Base-by-base conservation (phyloP, 2,797 vertebrate species). In the Buphagus erythrorhynchus region DNA sequence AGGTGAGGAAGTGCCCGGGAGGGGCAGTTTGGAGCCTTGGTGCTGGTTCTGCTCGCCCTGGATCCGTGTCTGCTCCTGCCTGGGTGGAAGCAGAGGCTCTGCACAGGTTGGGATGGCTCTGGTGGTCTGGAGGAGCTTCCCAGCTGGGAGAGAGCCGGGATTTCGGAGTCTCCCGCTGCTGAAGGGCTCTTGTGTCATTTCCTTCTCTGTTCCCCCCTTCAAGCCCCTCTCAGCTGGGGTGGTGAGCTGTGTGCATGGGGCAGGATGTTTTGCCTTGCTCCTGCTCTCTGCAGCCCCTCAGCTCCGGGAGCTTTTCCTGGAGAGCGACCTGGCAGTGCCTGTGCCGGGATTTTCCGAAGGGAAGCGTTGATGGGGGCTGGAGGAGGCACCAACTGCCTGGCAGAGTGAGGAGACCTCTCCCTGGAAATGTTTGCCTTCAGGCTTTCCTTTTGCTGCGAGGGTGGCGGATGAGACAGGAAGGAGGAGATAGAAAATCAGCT, bases 371-470 rank as follows among this genome's bases (percentile, higher is more conserved):
- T 26, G 68, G 79, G 62, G 68, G 68, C 81, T 91, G 87, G 52
- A 85, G 78, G 91, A 93, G 61, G 80, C 46, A 79, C 18, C 18
- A 10, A 26, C 58, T 8, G 2, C 5, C 21, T 3, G 13, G 84
- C 89, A 31, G 78, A 75, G 57, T 0, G 0, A 65, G 54, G 58
- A 68, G 24, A 48, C 72, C 72, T 66, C 78, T 63, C 21, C 0
- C 6, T 74, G 54, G 58, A 78, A 94, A 29, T 52, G 77, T 86
- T 92, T 88, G 80, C 93, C 92, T 93, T 40, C 11, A 78, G 86
- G 88, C 95, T 97, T 90, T 73, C 62, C 92, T 92, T 81, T 22
- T 2, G 31, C 76, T 94, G 55, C 4, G 19, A 90, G 90, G 88
- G 88, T 46, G 76, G 86, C 2, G 7, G 20, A 22, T 43, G 28